phyloP scores from a whole-genome alignment of 2,797 vertebrate genomes.

The Discoglossus pictus region DNA sequence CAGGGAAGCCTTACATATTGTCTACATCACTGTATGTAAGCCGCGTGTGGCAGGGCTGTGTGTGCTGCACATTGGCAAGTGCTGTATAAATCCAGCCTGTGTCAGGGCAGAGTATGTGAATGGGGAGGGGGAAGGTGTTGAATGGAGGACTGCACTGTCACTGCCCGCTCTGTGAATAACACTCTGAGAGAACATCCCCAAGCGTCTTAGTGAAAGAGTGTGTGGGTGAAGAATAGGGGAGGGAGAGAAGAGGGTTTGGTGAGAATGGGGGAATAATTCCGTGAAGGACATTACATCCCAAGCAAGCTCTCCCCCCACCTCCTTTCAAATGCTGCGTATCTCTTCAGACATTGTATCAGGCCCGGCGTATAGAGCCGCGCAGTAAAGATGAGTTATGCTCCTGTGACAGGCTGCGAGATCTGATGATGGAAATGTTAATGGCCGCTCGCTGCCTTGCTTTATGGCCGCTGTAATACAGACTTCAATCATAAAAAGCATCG shows the following conservation, averaged over 20 bases:
- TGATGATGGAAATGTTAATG: constrained; percentile 77
- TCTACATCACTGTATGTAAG: too few relatives aligned
- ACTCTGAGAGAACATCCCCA: constrained; percentile 19
- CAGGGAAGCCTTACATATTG: background rate
- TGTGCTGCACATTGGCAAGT: background rate
- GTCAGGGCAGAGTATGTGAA: constrained; percentile 7
- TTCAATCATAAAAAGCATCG: constrained; percentile 77
- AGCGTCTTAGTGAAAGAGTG: constrained; percentile 28
- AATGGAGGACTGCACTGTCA: background rate
- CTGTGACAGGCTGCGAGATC: constrained; percentile 73
- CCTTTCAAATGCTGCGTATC: constrained; percentile 56
- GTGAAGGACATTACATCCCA: constrained; percentile 51
- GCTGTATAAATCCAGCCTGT: constrained; percentile 1
- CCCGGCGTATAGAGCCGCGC: constrained; percentile 69
- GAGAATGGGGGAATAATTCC: constrained; percentile 49
- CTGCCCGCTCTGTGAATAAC: constrained; percentile 4
- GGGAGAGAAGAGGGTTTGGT: constrained; percentile 5
- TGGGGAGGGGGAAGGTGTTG: background rate
- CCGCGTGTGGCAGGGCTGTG: background rate
- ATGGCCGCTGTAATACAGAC: constrained; percentile 76
- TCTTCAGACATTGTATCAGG: constrained; percentile 69
- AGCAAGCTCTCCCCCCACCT: constrained; percentile 50
- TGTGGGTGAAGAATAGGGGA: constrained; percentile 18
- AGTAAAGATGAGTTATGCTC: constrained; percentile 73
- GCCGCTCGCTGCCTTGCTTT: constrained; percentile 75